Conservation (phyloP, 2,113 vertebrate genomes). For the Oncorhynchus kisutch region DNA sequence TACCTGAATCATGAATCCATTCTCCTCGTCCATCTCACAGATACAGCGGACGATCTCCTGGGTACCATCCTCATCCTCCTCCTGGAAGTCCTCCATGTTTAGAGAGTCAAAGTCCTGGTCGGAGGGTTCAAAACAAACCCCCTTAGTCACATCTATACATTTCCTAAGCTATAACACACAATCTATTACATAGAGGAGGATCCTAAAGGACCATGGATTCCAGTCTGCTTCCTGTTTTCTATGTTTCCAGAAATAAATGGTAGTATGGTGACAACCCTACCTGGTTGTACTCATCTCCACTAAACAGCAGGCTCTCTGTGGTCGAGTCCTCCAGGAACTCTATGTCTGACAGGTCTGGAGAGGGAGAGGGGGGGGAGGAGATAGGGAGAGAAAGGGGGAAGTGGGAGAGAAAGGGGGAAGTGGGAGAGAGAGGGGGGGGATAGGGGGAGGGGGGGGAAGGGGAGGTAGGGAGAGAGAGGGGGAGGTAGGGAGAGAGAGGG, state of each 20-base stretch:
- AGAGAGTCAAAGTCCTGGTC: slow-evolving; percentile 66
- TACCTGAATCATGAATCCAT: slow-evolving; percentile 95
- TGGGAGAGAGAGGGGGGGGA: rapidly evolving
- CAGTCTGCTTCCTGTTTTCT: too few relatives aligned
- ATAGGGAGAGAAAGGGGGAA: rapidly evolving
- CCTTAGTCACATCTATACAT: too few relatives aligned
- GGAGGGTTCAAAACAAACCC: not conserved
- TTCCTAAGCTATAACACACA: too few relatives aligned
- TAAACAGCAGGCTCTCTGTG: slow-evolving; percentile 85
- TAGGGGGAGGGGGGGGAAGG: too few relatives aligned
- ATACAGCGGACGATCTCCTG: slow-evolving; percentile 88
- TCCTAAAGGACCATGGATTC: too few relatives aligned
- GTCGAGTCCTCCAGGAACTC: slow-evolving; percentile 87
- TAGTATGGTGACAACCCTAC: slow-evolving; percentile 24
- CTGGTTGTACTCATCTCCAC: slow-evolving; percentile 84
- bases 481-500: too few relatives aligned
- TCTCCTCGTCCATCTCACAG: slow-evolving; percentile 90
- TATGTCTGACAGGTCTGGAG: slow-evolving; percentile 81
- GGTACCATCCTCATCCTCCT: slow-evolving; percentile 78
- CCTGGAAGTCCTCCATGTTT: slow-evolving; percentile 83
- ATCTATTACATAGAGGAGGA: too few relatives aligned
- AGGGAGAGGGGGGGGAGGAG: not conserved
- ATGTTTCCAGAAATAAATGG: too few relatives aligned
- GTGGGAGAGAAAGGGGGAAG: not conserved
- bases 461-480: too few relatives aligned